These are phyloP conservation scores for Molanna angustata DNA, from an alignment of 2,888 invertebrate species.

Conservation along the genomic window DNA sequence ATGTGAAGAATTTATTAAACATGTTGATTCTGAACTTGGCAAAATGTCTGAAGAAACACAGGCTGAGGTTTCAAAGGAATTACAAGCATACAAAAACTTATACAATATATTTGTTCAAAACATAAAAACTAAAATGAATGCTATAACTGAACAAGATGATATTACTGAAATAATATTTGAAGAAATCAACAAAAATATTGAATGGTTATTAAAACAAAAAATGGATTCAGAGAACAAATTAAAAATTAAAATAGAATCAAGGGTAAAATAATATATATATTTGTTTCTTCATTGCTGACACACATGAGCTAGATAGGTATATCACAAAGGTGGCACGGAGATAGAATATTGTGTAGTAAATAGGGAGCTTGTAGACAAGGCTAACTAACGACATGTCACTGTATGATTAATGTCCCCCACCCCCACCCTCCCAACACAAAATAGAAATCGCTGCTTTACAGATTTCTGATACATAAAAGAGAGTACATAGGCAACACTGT, in stretches of 20 bases:
- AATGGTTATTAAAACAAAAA: constrained; percentile 7
- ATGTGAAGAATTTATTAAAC: not conserved
- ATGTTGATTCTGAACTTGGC: not conserved
- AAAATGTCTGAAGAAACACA: constrained; percentile 7
- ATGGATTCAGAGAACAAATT: constrained; percentile 1
- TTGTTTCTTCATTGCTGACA: not conserved
- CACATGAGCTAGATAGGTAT: too few species aligned
- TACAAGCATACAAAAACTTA: not conserved
- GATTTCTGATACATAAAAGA: too few species aligned
- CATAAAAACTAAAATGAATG: constrained; percentile 6
- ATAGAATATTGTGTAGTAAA: too few species aligned
- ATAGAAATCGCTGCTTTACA: too few species aligned
- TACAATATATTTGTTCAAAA: constrained; percentile 3
- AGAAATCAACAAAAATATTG: constrained; percentile 7
- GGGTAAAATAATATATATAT: not conserved
- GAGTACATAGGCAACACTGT: too few species aligned
- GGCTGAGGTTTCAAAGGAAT: not conserved
- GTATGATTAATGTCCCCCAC: too few species aligned
- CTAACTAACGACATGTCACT: too few species aligned
- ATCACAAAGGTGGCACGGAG: too few species aligned
- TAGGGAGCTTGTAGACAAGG: too few species aligned
- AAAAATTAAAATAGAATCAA: constrained; percentile 11
- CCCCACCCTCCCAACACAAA: too few species aligned
- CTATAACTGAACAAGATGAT: constrained; percentile 10
- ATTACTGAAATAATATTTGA: not conserved